Evolutionary conservation across 2,113 vertebrate genomes (phyloP), one percentile per base, ranked within the genome.

Genomic region (Neodon shergylaensis): DNA sequence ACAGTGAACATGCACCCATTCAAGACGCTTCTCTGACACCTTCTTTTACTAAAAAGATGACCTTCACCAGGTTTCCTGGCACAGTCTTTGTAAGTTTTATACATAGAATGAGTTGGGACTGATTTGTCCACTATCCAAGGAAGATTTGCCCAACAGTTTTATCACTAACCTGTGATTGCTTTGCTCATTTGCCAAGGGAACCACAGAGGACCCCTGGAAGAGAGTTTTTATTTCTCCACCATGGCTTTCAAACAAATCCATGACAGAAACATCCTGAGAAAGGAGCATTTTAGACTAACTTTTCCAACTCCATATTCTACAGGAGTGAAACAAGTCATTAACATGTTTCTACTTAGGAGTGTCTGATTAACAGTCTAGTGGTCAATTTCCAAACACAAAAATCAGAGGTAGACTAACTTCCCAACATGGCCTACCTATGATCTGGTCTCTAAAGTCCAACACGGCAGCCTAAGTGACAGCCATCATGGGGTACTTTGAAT

Each of bases 121-220:
- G 52, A 78, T 73, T 85, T 86, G 36, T 21, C 66, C 44, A 72
- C 36, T 72, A 22, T 78, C 28, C 74, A 76, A 94, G 28, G 28
- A 79, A 9, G 11, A 66, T 88, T 92, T 87, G 26, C 90, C 65
- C 83, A 93, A 83, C 42, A 73, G 89, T 91, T 76, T 97, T 8
- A 42, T 96, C 96, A 92, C 90, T 63, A 74, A 54, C 47, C 81
- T 63, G 11, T 54, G 94, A 91, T 96, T 96, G 66, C 81, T 96
- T 91, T 68, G 70, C 88, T 96, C 91, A 58, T 97, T 96, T 95
- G 86, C 87, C 74, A 74, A 84, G 39, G 33, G 42, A 72, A 36
- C 94, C 91, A 96, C 26, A 93, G 92, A 66, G 47, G 26, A 85
- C 12, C 52, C 8, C 9, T 78, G 36, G 68, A 17, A 96, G 68